Base-by-base conservation (phyloP, 2,888 invertebrate species). In the Phengaris alcon region DNA sequence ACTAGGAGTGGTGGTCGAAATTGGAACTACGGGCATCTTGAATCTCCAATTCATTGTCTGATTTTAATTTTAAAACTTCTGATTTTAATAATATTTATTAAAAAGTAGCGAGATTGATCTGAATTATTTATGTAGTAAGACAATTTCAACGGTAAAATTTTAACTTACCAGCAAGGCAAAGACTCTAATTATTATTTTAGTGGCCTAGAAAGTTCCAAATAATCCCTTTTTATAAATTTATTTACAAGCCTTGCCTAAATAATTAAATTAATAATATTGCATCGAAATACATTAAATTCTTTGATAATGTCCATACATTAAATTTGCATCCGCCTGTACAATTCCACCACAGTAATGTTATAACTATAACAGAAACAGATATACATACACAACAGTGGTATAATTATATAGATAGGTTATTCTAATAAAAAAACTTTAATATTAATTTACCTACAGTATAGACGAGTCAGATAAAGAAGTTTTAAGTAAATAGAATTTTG, bases 361-460 rank as follows among this genome's bases (percentile, higher is more conserved):
- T 57, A 44, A 64, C 64, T 64, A 35, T 35, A 64, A 44, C 12
- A 64, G 22, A 64, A 64, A 59, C 59, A 22, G 22, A 59, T 22
- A 59, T 22, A 59, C 10, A 59, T 64, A 64, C 64, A 44, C 64
- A 64, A 64, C 64, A 64, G 44, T 64, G 35, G 64, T 64, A 64
- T 44, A 59, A 10, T 59, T 22, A 59, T 59, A 64, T 64, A 64
- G 59, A 64, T 64, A 64, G 15, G 35, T 64, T 44, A 64, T 6
- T 12, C 35, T 44, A 64, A 35, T 64, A 64, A 35, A 64, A 15
- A 64, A 64, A 64, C 12, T 15, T 44, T 48, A 48, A 64, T 22
- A 35, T 64, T 64, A 7, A 64, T 9, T 10, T 35, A 64, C 12
- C 48, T 48, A 3, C 3, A 2, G 35, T 35, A 64, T 64, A 12